Percentiles rank a stretch among this genome's conserved stretches.
phyloP scores from a whole-genome alignment of 2,888 invertebrate genomes.

The Palloptera scutellata region DNA sequence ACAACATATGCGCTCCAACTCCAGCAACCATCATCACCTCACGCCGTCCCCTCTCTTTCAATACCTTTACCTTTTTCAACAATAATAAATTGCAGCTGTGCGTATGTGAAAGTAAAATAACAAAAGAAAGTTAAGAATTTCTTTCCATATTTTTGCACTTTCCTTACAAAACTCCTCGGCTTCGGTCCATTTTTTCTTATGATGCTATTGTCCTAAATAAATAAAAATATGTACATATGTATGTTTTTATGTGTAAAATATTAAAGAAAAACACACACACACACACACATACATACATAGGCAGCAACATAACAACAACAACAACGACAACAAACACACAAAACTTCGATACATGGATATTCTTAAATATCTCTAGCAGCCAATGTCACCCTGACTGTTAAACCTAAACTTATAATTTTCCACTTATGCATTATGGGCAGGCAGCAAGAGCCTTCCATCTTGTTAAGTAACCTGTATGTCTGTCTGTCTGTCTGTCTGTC shows the following conservation, averaged over 20 bases:
- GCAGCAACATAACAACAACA: constrained; percentile 15
- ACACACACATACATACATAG: constrained; percentile 2
- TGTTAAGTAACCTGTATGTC: constrained; percentile 16
- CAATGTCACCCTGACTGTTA: constrained; percentile 1
- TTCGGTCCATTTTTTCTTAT: too few species aligned
- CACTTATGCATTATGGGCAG: constrained; percentile 41
- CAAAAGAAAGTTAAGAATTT: too few species aligned
- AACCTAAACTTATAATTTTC: constrained; percentile 55
- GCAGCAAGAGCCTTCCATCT: constrained; percentile 37
- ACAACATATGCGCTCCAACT: too few species aligned
- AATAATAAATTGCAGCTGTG: too few species aligned
- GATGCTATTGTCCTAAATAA: constrained; percentile 52
- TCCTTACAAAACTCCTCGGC: too few species aligned
- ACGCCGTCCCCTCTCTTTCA: too few species aligned
- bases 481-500: constrained; percentile 7
- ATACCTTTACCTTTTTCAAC: too few species aligned
- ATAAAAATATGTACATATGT: constrained; percentile 62
- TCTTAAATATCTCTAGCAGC: neutral
- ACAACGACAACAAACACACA: constrained; percentile 8
- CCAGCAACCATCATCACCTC: too few species aligned
- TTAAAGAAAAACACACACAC: constrained; percentile 54
- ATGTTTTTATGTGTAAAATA: constrained; percentile 62
- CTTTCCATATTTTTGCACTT: too few species aligned
- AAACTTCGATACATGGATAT: constrained; percentile 5
- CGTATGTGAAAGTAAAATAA: too few species aligned